These are phyloP conservation scores for Frieseomelitta varia DNA, from an alignment of 1,140 invertebrate genomes.

Conservation along the genomic window DNA sequence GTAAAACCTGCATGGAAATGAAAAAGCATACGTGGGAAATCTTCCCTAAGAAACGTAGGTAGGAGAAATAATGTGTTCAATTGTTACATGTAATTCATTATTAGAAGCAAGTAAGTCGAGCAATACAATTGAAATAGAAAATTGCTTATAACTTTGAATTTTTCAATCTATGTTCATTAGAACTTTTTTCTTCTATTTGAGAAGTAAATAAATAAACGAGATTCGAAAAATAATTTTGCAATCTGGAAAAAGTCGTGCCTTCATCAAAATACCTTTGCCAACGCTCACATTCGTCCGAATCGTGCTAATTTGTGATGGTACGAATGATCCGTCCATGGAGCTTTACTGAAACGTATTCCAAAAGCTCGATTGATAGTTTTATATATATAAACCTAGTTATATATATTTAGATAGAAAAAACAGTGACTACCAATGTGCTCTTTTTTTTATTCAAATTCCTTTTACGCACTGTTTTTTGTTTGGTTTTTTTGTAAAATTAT, in stretches of 20 bases:
- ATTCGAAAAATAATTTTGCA: conserved; percentile 41
- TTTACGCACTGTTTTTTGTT: conserved; percentile 34
- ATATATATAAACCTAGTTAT: conserved; percentile 39
- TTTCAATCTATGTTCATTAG: no score
- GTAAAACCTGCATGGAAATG: no score
- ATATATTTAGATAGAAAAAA: conserved; percentile 47
- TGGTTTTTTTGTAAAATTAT: conserved; percentile 12
- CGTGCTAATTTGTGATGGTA: conserved; percentile 74
- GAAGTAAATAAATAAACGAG: conserved; percentile 21
- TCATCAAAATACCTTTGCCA: conserved; percentile 67
- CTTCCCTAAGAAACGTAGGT: no score
- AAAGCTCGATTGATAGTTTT: conserved; percentile 74
- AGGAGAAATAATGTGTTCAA: no score
- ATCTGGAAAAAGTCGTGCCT: conserved; percentile 69
- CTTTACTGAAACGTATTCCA: conserved; percentile 77
- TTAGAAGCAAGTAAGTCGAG: no score
- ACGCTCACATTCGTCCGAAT: conserved; percentile 74
- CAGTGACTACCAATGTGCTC: conserved; percentile 20
- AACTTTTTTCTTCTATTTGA: no score
- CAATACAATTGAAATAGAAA: no score
- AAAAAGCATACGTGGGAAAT: no score
- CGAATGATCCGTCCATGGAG: conserved; percentile 79
- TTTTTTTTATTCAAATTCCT: conserved; percentile 36
- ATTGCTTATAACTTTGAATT: no score
- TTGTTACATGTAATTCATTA: no score